Conservation (phyloP, 2,797 vertebrate genomes). For the Crenichthys baileyi region DNA sequence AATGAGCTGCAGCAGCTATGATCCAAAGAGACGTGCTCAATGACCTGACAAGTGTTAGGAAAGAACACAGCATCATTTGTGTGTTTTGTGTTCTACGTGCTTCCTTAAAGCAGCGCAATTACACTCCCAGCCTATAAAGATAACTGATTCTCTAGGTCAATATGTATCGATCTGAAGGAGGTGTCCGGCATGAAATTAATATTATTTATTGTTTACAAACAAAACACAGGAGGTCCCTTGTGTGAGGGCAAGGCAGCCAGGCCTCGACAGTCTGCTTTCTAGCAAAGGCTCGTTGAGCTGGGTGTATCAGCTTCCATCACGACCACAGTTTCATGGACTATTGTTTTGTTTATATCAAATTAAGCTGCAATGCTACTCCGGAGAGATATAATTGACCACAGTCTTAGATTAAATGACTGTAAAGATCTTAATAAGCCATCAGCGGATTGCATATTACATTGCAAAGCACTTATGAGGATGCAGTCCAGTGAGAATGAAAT, state of each 20-base stretch:
- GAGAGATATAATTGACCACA: conserved; percentile 82
- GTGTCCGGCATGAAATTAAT: conserved; percentile 81
- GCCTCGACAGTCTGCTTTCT: conserved; percentile 56
- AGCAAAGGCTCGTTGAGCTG: conserved; percentile 54
- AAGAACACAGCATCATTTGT: conserved; percentile 57
- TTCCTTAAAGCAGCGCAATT: conserved; percentile 62
- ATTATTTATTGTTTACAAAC: conserved; percentile 82
- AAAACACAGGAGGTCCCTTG: conserved; percentile 57
- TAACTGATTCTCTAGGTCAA: conserved; percentile 71
- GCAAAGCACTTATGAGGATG: conserved; percentile 78
- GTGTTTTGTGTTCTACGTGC: conserved; percentile 41
- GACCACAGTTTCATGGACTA: conserved; percentile 79
- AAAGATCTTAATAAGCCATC: conserved; percentile 84
- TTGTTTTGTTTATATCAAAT: conserved; percentile 85
- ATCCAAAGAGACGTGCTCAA: conserved; percentile 42
- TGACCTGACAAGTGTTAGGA: conserved; percentile 53
- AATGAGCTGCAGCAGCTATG: conserved; percentile 59
- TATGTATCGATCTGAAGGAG: conserved; percentile 66
- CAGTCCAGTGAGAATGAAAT: conserved; percentile 69
- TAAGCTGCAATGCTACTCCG: conserved; percentile 79
- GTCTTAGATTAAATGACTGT: conserved; percentile 82
- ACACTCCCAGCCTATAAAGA: conserved; percentile 59
- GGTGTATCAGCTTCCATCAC: conserved; percentile 80
- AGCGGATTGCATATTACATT: conserved; percentile 78
- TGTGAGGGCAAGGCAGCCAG: conserved; percentile 47